Base-by-base conservation (phyloP, 1,140 invertebrate genomes). In the Riptortus pedestris region DNA sequence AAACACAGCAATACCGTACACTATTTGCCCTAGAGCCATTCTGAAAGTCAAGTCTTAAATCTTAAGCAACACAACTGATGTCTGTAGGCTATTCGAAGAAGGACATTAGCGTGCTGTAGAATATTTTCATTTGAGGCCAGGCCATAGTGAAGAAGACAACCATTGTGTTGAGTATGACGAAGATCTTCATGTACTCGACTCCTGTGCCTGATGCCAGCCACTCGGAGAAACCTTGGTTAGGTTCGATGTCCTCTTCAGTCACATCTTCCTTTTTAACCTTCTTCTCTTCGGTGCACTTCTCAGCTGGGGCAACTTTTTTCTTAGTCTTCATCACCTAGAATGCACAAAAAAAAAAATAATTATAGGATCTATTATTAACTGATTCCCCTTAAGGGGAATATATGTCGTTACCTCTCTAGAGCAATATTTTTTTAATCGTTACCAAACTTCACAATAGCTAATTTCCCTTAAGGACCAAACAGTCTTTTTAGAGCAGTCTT, bases 111-210 rank as follows among this genome's bases (percentile, higher is more conserved):
- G 26, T 55, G 24, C 3, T 73, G 14, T 70, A 45, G 2, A 73
- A 71, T 4, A 69, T 69, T 67, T 78, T 69, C 62, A 82, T 74
- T 64, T 78, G 77, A 4, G 81, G 80, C 78, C 79, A 80, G 18
- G 73, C 75, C 70, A 82, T 76, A 2, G 79, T 77, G 5, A 82
- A 62, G 47, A 82, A 78, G 2, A 81, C 73, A 18, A 80, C 66
- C 5, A 82, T 31, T 12, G 79, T 78, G 73, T 82, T 83, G 22
- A 76, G 75, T 14, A 82, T 70, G 18, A 83, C 79, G 67, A 83
- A 83, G 2, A 81, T 68, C 64, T 76, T 75, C 76, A 83, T 78
- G 71, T 78, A 81, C 69, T 80, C 79, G 20, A 79, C 66, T 26
- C 80, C 80, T 24, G 79, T 73, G 62, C 73, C 74, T 3, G 80